phyloP scores from a whole-genome alignment of 2,113 vertebrate species.

The Baryphthengus martii region DNA sequence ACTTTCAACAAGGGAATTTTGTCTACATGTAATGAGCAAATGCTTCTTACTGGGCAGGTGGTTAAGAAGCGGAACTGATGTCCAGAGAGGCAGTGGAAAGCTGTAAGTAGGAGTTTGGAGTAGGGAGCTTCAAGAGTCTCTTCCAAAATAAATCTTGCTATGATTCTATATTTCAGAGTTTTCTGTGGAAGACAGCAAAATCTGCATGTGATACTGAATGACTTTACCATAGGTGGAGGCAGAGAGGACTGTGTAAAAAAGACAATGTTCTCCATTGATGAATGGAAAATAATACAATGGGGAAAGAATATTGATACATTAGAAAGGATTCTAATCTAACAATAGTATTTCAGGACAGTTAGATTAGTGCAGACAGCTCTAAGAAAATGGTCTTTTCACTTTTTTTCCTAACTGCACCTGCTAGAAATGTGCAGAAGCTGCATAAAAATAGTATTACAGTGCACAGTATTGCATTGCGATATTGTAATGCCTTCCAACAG shows the following conservation, averaged over 20 bases:
- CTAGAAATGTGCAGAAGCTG: background rate
- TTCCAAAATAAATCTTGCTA: background rate
- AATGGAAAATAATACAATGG: background rate
- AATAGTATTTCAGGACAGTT: background rate
- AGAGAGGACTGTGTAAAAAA: background rate
- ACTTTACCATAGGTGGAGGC: background rate
- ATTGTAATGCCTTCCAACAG: background rate
- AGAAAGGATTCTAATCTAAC: background rate
- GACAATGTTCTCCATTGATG: background rate
- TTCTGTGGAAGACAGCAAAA: background rate
- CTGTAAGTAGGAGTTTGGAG: background rate
- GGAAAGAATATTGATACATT: background rate
- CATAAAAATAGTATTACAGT: background rate
- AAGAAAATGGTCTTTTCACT: background rate
- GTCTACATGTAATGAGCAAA: background rate
- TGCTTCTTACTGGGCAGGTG: background rate
- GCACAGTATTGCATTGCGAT: background rate
- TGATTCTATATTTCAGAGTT: background rate
- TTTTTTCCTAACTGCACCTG: background rate
- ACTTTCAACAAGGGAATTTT: background rate
- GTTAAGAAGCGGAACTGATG: background rate
- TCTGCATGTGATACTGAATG: background rate
- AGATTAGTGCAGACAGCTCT: background rate
- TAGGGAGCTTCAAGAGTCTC: background rate
- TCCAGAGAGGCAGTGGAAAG: background rate